Evolutionary conservation across 2,797 vertebrate genomes (phyloP).

Genomic region (Typhlichthys subterraneus): DNA sequence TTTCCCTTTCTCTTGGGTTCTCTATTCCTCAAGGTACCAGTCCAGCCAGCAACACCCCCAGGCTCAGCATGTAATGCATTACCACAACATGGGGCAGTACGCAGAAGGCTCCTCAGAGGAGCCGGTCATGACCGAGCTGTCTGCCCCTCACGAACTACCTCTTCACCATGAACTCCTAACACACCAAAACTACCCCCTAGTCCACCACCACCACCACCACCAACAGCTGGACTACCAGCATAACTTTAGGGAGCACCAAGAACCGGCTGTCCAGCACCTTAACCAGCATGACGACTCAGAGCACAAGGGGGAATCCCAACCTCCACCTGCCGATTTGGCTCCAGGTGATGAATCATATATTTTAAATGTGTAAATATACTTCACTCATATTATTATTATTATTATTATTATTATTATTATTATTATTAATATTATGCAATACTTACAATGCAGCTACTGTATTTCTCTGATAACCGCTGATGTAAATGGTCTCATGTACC

Average conservation of each 20-base stretch:
- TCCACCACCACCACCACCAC: conserved; percentile 32
- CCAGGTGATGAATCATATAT: conserved; percentile 31
- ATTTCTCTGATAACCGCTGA: too few species aligned
- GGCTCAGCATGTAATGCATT: conserved; percentile 63
- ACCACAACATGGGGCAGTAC: conserved; percentile 61
- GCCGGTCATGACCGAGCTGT: conserved; percentile 65
- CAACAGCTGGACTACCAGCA: conserved; percentile 50
- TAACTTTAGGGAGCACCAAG: conserved; percentile 45
- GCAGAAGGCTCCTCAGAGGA: conserved; percentile 62
- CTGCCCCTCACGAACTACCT: conserved; percentile 65
- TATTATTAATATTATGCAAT: too few species aligned
- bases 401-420: too few species aligned
- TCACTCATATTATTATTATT: too few species aligned
- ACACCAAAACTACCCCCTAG: conserved; percentile 48
- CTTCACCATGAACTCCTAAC: conserved; percentile 46
- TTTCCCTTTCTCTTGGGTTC: not conserved
- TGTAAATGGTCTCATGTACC: too few species aligned
- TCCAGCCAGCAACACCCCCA: conserved; percentile 72
- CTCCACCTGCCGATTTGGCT: conserved; percentile 31
- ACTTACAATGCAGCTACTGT: too few species aligned
- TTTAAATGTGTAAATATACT: not conserved
- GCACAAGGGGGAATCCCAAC: conserved; percentile 48
- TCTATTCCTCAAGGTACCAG: conserved; percentile 68
- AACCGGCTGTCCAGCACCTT: conserved; percentile 31
- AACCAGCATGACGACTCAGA: conserved; percentile 19